Evolutionary conservation across 1,140 invertebrate species (phyloP).

Genomic region (Drosophila ogumai): DNA sequence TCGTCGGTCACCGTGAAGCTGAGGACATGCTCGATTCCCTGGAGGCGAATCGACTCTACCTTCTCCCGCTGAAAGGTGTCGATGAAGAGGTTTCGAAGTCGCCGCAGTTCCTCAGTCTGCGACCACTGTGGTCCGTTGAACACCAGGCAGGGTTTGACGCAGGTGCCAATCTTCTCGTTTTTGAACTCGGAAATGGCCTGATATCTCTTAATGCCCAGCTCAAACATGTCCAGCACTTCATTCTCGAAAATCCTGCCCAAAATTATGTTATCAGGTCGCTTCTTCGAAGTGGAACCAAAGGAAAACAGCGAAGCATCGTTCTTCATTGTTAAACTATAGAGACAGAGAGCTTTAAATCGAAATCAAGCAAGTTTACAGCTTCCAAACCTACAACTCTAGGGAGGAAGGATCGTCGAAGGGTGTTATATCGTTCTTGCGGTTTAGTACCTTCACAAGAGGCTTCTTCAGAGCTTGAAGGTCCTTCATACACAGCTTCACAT

Average conservation of each 20-base stretch:
- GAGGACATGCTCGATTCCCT: conserved; percentile 97
- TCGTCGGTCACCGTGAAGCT: conserved; percentile 93
- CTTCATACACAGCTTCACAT: conserved; percentile 91
- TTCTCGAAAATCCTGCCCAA: conserved; percentile 96
- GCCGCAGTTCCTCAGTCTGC: conserved; percentile 90
- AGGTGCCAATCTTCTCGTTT: conserved; percentile 91
- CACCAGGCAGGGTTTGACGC: conserved; percentile 95
- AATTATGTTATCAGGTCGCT: conserved; percentile 96
- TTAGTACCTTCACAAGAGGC: conserved; percentile 91
- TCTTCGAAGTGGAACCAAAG: conserved; percentile 96
- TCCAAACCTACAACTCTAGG: conserved; percentile 89
- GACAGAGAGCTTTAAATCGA: neutral
- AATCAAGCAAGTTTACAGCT: neutral
- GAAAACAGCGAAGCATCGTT: conserved; percentile 95
- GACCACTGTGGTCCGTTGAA: conserved; percentile 98
- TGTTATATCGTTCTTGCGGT: conserved; percentile 92
- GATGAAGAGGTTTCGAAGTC: conserved; percentile 94
- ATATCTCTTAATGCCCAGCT: conserved; percentile 95
- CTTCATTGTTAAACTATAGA: conserved; percentile 90
- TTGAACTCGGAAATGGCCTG: conserved; percentile 92
- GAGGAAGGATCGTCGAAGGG: conserved; percentile 94
- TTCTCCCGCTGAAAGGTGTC: conserved; percentile 97
- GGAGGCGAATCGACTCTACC: conserved; percentile 92
- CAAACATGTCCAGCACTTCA: conserved; percentile 97
- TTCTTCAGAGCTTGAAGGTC: conserved; percentile 96